These are phyloP conservation scores for Porphyrio hochstetteri DNA, from an alignment of 2,113 vertebrate genomes.

Conservation along the genomic window DNA sequence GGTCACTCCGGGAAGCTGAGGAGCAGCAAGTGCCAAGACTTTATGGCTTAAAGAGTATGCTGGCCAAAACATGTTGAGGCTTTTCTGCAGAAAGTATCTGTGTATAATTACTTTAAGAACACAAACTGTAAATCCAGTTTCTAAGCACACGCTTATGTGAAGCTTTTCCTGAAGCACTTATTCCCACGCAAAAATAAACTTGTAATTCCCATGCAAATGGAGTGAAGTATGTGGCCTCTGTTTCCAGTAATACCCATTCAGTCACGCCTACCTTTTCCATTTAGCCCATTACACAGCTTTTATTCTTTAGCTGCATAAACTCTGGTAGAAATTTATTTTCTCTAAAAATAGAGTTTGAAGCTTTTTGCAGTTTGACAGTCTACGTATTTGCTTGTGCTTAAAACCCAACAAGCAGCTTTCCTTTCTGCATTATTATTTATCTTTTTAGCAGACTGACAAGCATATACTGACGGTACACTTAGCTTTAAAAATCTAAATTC, in stretches of 20 bases:
- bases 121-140: neutral
- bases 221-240: neutral
- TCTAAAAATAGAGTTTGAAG: neutral
- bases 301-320: neutral
- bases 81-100: neutral
- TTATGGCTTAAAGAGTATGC: accelerated
- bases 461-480: neutral
- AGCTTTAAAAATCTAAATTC: neutral
- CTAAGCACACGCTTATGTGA: neutral
- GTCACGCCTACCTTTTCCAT: neutral
- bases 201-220: neutral
- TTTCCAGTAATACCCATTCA: neutral
- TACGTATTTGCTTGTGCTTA: neutral
- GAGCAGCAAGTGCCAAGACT: accelerated
- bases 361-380: neutral
- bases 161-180: neutral
- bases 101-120: neutral
- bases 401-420: neutral
- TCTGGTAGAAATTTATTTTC: neutral
- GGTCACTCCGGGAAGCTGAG: neutral
- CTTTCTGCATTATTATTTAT: neutral
- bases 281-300: neutral
- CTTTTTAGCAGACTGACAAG: neutral
- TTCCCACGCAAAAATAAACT: neutral
- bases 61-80: neutral